Percentiles rank a stretch among this genome's conserved stretches.
Evolutionary conservation across 2,113 vertebrate species (phyloP).

Genomic region (Herpailurus yagouaroundi): DNA sequence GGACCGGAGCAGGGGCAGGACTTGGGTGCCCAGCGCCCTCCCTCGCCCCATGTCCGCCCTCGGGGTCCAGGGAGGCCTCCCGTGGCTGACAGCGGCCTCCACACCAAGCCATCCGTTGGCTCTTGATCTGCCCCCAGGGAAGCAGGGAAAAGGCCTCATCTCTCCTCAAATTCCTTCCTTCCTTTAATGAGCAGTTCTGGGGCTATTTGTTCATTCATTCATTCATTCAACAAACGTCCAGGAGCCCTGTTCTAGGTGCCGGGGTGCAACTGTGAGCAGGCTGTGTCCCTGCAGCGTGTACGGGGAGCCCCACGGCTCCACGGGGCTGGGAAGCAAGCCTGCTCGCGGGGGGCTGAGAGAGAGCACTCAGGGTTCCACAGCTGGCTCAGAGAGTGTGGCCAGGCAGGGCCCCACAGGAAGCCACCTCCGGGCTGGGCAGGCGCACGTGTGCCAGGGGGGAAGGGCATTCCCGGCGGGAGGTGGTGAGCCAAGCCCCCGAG

Average conservation of each 20-base stretch:
- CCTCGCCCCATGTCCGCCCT: rapidly evolving
- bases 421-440: too few relatives aligned
- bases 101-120: neutral
- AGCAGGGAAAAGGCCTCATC: neutral
- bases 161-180: neutral
- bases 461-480: neutral
- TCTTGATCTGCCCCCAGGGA: too few relatives aligned
- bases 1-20: neutral
- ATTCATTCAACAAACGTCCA: neutral
- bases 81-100: rapidly evolving
- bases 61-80: too few relatives aligned
- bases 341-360: rapidly evolving
- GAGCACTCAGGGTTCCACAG: rapidly evolving
- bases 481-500: neutral
- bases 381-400: neutral
- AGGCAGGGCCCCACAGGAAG: neutral
- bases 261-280: neutral
- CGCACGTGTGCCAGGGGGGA: neutral
- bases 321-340: neutral
- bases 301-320: neutral
- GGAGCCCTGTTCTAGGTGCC: neutral
- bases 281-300: rapidly evolving
- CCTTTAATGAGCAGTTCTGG: too few relatives aligned
- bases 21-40: too few relatives aligned
- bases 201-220: neutral